A percentile compares a stretch with the other conserved stretches of the same genome.
Evolutionary conservation across 2,797 vertebrate species (phyloP).

Genomic region (Sphaeramia orbicularis): DNA sequence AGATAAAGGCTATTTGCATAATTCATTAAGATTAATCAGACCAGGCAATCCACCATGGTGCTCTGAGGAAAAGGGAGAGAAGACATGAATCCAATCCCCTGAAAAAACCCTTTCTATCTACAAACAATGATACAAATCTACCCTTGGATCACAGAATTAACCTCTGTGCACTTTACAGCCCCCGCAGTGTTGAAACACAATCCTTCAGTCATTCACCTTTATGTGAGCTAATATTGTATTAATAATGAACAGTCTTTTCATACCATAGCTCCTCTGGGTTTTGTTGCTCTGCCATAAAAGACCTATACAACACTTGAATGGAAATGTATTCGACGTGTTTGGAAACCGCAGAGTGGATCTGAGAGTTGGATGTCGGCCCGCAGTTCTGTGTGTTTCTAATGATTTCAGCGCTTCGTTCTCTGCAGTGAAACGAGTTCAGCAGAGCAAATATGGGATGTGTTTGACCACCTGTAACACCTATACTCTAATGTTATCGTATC

Average conservation of each 20-base stretch:
- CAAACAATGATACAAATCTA: slow-evolving; percentile 86
- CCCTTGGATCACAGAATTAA: slow-evolving; percentile 86
- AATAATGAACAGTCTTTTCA: slow-evolving; percentile 80
- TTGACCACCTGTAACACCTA: slow-evolving; percentile 23
- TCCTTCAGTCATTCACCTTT: slow-evolving; percentile 79
- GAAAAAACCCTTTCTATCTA: slow-evolving; percentile 81
- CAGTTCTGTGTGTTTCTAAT: slow-evolving; percentile 32
- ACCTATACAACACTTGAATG: slow-evolving; percentile 71
- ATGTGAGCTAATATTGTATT: slow-evolving; percentile 82
- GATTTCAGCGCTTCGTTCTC: slow-evolving; percentile 40
- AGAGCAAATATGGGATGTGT: slow-evolving; percentile 20
- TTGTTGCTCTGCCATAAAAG: slow-evolving; percentile 70
- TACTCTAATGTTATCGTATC: too few species aligned
- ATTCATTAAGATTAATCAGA: slow-evolving; percentile 91
- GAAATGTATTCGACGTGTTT: slow-evolving; percentile 51
- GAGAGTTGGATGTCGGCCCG: slow-evolving; percentile 49
- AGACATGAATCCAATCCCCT: slow-evolving; percentile 75
- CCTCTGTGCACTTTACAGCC: slow-evolving; percentile 79
- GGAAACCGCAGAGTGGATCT: slow-evolving; percentile 50
- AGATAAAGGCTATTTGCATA: slow-evolving; percentile 89
- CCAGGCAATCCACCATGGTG: slow-evolving; percentile 77
- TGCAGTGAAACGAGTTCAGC: slow-evolving; percentile 21
- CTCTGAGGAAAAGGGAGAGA: slow-evolving; percentile 71
- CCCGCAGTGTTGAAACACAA: slow-evolving; percentile 79
- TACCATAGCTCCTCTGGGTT: slow-evolving; percentile 64